Percentiles rank a stretch among this genome's conserved stretches.
These are phyloP conservation scores for Brachypodius melanocephalos DNA, from an alignment of 2,113 vertebrate genomes.

Conservation along the genomic window DNA sequence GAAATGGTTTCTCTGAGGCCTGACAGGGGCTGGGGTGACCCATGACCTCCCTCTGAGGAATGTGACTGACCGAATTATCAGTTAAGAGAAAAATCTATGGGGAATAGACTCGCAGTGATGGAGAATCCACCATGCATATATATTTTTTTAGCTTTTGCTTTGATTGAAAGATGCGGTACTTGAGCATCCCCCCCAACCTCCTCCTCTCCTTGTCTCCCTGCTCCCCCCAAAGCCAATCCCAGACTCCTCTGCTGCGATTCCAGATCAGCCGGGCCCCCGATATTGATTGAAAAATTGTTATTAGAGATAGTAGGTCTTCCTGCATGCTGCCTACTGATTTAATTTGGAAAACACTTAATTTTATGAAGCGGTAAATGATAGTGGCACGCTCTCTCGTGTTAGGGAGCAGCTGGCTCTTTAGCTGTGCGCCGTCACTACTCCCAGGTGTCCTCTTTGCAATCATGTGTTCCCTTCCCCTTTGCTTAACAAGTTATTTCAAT, in stretches of 20 bases:
- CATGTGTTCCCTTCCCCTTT: conserved; percentile 81
- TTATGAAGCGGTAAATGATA: conserved; percentile 87
- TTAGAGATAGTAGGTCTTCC: conserved; percentile 80
- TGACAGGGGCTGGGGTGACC: conserved; percentile 85
- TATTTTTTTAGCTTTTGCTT: conserved; percentile 71
- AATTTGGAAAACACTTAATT: conserved; percentile 90
- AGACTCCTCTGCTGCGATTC: conserved; percentile 11
- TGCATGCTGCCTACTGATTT: conserved; percentile 81
- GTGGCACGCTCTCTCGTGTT: conserved; percentile 79
- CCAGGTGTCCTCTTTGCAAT: conserved; percentile 81
- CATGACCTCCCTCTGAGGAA: conserved; percentile 86
- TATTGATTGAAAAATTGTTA: conserved; percentile 87
- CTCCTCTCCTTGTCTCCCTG: not conserved
- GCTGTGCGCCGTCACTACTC: conserved; percentile 74
- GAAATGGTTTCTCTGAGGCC: conserved; percentile 91
- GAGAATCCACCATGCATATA: conserved; percentile 76
- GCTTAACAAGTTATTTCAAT: conserved; percentile 89
- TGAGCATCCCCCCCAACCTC: not conserved
- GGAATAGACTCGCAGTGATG: conserved; percentile 79
- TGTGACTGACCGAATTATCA: conserved; percentile 88
- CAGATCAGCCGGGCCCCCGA: conserved; percentile 35
- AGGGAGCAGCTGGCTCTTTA: conserved; percentile 83
- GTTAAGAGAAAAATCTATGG: conserved; percentile 85
- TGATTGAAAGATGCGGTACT: conserved; percentile 70
- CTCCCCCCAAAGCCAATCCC: not conserved